These are phyloP conservation scores for Nephrocerus scutellatus DNA, from an alignment of 2,888 invertebrate species.

Conservation along the genomic window DNA sequence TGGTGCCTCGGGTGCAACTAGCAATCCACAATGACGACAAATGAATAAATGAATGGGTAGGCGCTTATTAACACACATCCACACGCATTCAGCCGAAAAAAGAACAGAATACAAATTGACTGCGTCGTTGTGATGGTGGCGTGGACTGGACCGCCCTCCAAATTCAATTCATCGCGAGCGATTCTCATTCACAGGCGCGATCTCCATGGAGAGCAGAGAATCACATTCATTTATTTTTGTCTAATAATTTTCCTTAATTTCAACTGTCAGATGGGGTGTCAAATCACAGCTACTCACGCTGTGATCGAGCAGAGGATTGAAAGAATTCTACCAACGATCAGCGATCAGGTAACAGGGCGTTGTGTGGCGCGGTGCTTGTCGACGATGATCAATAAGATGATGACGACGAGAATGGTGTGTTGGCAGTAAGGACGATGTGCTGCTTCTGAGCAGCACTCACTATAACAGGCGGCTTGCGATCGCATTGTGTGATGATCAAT, in stretches of 20 bases:
- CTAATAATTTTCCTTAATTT: slow-evolving; percentile 45
- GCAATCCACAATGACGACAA: too few relatives aligned
- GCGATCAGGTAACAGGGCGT: background rate
- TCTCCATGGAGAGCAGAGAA: too few relatives aligned
- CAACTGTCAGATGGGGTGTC: slow-evolving; percentile 47
- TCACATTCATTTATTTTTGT: slow-evolving; percentile 38
- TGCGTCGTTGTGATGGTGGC: too few relatives aligned
- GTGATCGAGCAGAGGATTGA: slow-evolving; percentile 27
- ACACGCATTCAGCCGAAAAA: too few relatives aligned
- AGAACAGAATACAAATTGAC: background rate
- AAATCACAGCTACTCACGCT: slow-evolving; percentile 49
- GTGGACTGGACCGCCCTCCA: too few relatives aligned
- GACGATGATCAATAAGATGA: slow-evolving; percentile 11
- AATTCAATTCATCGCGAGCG: too few relatives aligned
- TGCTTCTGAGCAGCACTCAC: slow-evolving; percentile 20
- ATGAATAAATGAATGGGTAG: too few relatives aligned
- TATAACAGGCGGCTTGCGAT: slow-evolving; percentile 33
- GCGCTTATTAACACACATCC: too few relatives aligned
- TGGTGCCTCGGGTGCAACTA: too few relatives aligned
- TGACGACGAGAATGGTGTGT: slow-evolving; percentile 1
- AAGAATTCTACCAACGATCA: slow-evolving; percentile 6
- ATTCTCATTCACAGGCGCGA: too few relatives aligned
- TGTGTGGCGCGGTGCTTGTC: slow-evolving; percentile 7
- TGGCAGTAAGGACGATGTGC: background rate
- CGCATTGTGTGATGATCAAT: slow-evolving; percentile 36